Base-by-base conservation (phyloP, 2,888 invertebrate genomes). In the Pachymerium ferrugineum region DNA sequence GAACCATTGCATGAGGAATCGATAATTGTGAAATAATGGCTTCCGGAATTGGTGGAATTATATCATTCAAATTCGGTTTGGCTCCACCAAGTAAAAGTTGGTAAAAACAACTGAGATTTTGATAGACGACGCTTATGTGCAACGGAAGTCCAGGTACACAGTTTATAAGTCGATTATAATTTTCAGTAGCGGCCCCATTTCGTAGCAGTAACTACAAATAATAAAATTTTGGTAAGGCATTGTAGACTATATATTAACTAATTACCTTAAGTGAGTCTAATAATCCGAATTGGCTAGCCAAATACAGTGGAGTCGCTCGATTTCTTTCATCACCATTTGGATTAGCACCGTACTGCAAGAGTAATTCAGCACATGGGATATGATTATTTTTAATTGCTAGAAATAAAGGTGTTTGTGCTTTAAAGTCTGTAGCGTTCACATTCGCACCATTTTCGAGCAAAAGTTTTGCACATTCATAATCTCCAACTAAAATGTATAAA, bases 331-430 rank as follows among this genome's bases (percentile, higher is more conserved):
- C 77, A 6, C 80, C 80, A 73, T 79, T 77, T 6, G 80, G 79
- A 73, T 78, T 74, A 5, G 80, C 80, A 6, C 79, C 78, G 30
- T 74, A 70, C 73, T 77, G 73, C 19, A 79, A 73, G 8, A 80
- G 76, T 28, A 75, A 67, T 33, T 74, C 30, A 6, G 77, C 77
- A 73, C 79, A 79, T 3, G 76, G 73, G n/a, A 76, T 22, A 71
- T 78, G 77, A n/a, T 77, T 74, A 70, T 78, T 79, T 74, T 79
- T 78, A 14, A 79, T 76, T 4, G 80, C 79, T 12, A 79, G 77
- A 73, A 78, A 79, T 25, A 80, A 75, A 0, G 80, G 79, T 0
- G 80, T 79, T 74, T 80, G 80, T n/a, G 77, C 77, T 74, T 80
- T 80, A 42, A 79, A 75, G 74, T 80, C 80, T 30, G 75, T 67